These are phyloP conservation scores for Eristalis tenax DNA, from an alignment of 2,888 invertebrate genomes.

Conservation along the genomic window DNA sequence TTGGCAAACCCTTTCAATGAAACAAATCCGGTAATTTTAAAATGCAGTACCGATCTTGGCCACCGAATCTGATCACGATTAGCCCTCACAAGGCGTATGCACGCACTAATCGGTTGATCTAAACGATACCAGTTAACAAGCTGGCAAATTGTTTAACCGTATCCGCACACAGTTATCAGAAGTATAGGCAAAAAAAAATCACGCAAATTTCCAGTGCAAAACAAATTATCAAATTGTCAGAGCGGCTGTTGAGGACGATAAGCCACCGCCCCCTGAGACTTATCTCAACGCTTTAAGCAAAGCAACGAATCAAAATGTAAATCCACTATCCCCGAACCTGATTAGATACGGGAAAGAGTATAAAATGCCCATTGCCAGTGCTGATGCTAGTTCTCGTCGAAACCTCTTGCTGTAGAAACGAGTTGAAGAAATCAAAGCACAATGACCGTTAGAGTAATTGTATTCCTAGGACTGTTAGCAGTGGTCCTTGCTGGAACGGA, in stretches of 20 bases:
- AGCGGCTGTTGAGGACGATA: neutral
- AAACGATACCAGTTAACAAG: neutral
- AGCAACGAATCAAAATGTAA: neutral
- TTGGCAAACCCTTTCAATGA: no score
- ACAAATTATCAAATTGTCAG: neutral
- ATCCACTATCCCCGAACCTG: neutral
- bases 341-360: slow-evolving; percentile 49
- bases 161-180: neutral
- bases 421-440: neutral
- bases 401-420: neutral
- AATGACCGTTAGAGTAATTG: slow-evolving; percentile 21
- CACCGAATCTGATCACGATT: no score
- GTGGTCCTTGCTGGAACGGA: slow-evolving; percentile 28
- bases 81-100: no score
- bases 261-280: neutral
- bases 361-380: slow-evolving; percentile 22
- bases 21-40: no score
- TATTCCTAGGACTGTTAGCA: neutral
- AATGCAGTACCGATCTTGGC: no score
- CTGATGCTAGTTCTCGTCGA: neutral
- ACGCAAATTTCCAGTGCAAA: neutral
- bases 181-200: neutral
- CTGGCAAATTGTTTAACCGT: neutral
- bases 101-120: neutral
- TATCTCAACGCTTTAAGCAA: neutral